phyloP scores from a whole-genome alignment of 92 coral and sea anemone genomes.

The Parazoanthus atlanticus region DNA sequence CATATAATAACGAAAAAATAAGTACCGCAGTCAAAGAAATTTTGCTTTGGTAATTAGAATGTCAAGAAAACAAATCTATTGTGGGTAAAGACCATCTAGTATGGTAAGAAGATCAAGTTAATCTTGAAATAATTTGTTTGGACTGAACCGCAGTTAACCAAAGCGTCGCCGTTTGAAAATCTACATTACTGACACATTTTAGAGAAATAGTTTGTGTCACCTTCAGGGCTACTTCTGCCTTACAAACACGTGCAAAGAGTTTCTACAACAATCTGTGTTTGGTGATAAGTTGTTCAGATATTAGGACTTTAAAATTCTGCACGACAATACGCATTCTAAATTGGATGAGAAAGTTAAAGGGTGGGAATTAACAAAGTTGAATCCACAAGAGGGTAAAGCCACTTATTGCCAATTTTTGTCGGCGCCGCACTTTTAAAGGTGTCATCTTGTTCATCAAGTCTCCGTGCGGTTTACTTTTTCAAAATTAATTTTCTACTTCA shows the following conservation, averaged over 20 bases:
- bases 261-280: slow-evolving; percentile 8
- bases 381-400: background rate
- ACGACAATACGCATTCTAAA: background rate
- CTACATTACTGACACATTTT: slow-evolving; percentile 11
- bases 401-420: slow-evolving; percentile 47
- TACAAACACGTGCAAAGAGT: slow-evolving; percentile 39
- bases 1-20: slow-evolving; percentile 25
- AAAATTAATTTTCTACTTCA: slow-evolving; percentile 47
- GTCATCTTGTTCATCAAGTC: slow-evolving; percentile 43
- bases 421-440: slow-evolving; percentile 36
- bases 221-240: slow-evolving; percentile 12
- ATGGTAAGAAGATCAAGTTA: background rate
- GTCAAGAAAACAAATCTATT: slow-evolving; percentile 17
- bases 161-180: slow-evolving; percentile 24
- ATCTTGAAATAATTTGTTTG: slow-evolving; percentile 12
- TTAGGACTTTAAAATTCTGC: background rate
- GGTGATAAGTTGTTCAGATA: slow-evolving; percentile 11
- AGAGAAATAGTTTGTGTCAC: slow-evolving; percentile 26
- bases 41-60: slow-evolving; percentile 7
- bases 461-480: slow-evolving; percentile 38
- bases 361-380: slow-evolving; percentile 10
- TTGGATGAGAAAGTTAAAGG: background rate
- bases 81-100: slow-evolving; percentile 6
- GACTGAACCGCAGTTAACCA: background rate
- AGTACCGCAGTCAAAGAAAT: slow-evolving; percentile 21